Base-by-base conservation (phyloP, 2,113 vertebrate species). In the Dasyurus viverrinus region DNA sequence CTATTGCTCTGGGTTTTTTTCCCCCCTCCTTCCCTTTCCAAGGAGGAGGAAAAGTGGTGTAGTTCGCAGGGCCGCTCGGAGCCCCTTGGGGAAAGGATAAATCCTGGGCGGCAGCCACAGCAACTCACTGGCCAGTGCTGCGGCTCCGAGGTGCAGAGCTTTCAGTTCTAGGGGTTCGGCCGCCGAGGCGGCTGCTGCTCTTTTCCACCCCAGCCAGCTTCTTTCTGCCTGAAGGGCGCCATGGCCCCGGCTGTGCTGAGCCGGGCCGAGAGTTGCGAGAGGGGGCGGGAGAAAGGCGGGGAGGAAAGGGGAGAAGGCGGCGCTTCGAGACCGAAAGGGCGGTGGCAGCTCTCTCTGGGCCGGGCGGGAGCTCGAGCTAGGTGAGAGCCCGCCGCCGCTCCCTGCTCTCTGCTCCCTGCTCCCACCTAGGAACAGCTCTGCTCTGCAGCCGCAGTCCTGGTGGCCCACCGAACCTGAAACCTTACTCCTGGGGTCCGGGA, bases 231-330 rank as follows among this genome's bases (percentile, higher is more conserved):
- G 95, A 94, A 93, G 91, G 95, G 96, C 94, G 4, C 94, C 89
- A 96, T 96, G 47, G 89, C 46, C 89, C 89, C 23, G 0, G 22
- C 94, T 90, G 90, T 93, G 95, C 94, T 96, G 76, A 8, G 93
- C 68, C 0, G 90, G 94, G 93, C 91, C 47, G 14, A 3, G 53
- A 76, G 93, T 76, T 27, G 55, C 5, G 89, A 94, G 94, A 89
- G 91, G 95, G 96, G 94, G 68, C n/a, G 48, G 68, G 3, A 36
- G 6, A 12, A 47, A 19, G 22, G 7, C 8, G 7, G 25, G 76
- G 68, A 84, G 96, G 95, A 84, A 92, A 93, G 48, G 94, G 24
- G 23, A 89, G 68, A n/a, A 90, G 97, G 97, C 30, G 97, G 97
- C 24, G 95, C 95, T 93, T 91, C 30, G 5, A 14, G 90, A 52